Percentiles rank a stretch among this genome's conserved stretches.
Conservation (phyloP, 2,888 invertebrate species). For the Geophilus truncorum region DNA sequence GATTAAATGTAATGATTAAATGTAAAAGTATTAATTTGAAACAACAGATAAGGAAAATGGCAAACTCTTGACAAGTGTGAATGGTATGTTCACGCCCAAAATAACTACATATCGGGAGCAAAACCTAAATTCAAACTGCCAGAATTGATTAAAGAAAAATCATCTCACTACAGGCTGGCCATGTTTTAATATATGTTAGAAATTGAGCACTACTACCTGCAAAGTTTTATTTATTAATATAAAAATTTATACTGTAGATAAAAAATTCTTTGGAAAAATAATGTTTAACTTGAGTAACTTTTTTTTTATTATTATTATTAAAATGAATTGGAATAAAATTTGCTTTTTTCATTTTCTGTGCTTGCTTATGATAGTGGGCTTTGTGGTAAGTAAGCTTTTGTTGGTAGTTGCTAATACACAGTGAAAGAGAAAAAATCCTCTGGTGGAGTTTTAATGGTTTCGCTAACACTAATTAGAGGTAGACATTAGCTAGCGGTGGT, state of each 20-base stretch:
- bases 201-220: background rate
- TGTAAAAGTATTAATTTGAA: background rate
- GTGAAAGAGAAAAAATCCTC: background rate
- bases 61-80: slow-evolving; percentile 15
- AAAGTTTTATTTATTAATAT: slow-evolving; percentile 1
- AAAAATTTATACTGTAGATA: background rate
- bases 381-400: background rate
- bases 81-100: background rate
- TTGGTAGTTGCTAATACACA: background rate
- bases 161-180: background rate
- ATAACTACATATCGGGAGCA: slow-evolving; percentile 3
- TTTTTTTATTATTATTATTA: background rate
- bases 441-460: background rate
- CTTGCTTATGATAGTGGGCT: background rate
- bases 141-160: background rate
- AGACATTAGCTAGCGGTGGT: background rate
- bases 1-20: too few relatives aligned
- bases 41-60: background rate
- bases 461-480: background rate
- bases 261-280: too few relatives aligned
- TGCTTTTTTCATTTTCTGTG: background rate
- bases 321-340: background rate
- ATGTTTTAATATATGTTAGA: background rate
- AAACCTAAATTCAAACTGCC: slow-evolving; percentile 8
- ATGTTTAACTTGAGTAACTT: background rate